Conservation (phyloP, 2,113 vertebrate species). For the Alligator sinensis region DNA sequence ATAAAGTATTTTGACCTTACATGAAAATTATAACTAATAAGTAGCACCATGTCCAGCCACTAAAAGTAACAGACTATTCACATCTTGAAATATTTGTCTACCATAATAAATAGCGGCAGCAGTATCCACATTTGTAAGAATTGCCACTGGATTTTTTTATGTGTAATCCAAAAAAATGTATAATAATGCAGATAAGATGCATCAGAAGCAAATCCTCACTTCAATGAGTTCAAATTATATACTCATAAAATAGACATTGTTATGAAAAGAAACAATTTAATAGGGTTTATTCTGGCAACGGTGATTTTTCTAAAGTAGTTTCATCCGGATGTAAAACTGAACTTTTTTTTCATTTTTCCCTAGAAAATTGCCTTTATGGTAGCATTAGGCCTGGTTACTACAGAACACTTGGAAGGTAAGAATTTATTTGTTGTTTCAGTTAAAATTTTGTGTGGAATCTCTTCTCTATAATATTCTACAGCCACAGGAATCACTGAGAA, state of each 20-base stretch:
- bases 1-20: background rate
- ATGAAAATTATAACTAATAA: background rate
- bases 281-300: background rate
- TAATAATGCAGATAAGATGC: background rate
- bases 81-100: background rate
- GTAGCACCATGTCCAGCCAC: background rate
- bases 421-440: background rate
- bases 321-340: background rate
- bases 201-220: background rate
- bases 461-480: background rate
- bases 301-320: background rate
- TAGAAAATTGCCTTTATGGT: constrained; percentile 99
- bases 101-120: background rate
- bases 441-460: background rate
- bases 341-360: constrained; percentile 28
- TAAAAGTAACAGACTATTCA: background rate
- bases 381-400: constrained; percentile 94
- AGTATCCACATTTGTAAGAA: background rate
- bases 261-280: background rate
- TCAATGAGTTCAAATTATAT: background rate
- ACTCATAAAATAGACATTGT: background rate
- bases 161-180: no score
- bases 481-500: background rate
- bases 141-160: background rate
- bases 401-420: constrained; percentile 96